These are phyloP conservation scores for Lasiommata megera DNA, from an alignment of 2,888 invertebrate genomes.

Conservation along the genomic window DNA sequence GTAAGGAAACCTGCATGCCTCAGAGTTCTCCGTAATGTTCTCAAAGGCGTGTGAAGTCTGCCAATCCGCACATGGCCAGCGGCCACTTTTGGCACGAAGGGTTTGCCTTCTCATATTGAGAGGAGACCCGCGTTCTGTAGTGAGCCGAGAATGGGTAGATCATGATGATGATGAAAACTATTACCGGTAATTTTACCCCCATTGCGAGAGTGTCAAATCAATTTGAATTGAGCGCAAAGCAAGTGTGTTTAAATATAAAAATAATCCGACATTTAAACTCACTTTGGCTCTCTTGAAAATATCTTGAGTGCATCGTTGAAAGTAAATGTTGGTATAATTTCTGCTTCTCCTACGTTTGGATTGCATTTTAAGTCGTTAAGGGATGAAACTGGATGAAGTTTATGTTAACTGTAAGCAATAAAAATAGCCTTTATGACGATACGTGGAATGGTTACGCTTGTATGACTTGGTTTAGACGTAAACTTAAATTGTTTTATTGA, in stretches of 20 bases:
- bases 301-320: conserved; percentile 78
- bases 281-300: conserved; percentile 58
- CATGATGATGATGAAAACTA: neutral
- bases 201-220: conserved; percentile 42
- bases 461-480: conserved; percentile 50
- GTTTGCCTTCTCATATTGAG: too few species aligned
- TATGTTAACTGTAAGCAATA: conserved; percentile 76
- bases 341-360: conserved; percentile 71
- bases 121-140: too few species aligned
- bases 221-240: conserved; percentile 74
- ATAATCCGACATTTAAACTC: conserved; percentile 62
- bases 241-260: conserved; percentile 50
- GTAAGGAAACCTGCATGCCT: too few species aligned
- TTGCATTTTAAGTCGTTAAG: conserved; percentile 72
- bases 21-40: too few species aligned
- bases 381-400: conserved; percentile 76
- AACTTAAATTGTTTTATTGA: conserved; percentile 41
- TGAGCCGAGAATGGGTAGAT: too few species aligned
- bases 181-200: neutral
- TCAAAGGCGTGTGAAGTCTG: too few species aligned
- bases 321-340: conserved; percentile 76
- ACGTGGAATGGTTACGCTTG: conserved; percentile 75
- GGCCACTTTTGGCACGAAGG: neutral
- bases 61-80: too few species aligned
- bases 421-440: conserved; percentile 78